Evolutionary conservation across 2,888 invertebrate species (phyloP).

Genomic region (Luperina nickerlii): DNA sequence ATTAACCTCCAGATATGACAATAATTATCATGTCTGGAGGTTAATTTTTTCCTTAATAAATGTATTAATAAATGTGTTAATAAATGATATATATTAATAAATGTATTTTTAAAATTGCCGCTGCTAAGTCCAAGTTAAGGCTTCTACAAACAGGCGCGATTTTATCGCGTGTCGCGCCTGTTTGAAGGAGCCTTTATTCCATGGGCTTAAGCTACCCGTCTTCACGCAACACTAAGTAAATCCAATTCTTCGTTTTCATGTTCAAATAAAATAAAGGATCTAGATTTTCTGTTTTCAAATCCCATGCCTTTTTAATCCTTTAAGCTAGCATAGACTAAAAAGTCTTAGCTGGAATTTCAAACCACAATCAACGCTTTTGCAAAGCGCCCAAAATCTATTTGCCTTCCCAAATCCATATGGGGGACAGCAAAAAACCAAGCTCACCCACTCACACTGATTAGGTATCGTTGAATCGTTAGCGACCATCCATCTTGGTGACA

Average conservation of each 20-base stretch:
- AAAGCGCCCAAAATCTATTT: constrained; percentile 40
- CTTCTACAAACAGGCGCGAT: no score
- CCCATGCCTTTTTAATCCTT: neutral
- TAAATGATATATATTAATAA: neutral
- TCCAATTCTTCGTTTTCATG: neutral
- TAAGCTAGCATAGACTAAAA: constrained; percentile 20
- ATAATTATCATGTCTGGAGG: no score
- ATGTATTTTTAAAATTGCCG: neutral
- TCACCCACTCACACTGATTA: constrained; percentile 73
- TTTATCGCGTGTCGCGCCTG: no score
- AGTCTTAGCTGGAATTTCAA: constrained; percentile 15
- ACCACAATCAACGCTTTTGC: constrained; percentile 27
- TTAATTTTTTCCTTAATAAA: no score
- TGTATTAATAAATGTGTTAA: no score
- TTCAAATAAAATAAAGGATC: neutral
- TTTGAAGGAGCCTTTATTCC: neutral
- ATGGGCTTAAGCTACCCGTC: neutral
- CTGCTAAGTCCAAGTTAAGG: neutral
- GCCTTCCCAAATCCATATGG: constrained; percentile 56
- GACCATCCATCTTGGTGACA: constrained; percentile 78
- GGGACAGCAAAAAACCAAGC: constrained; percentile 60
- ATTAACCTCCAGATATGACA: neutral
- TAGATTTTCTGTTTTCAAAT: constrained; percentile 2
- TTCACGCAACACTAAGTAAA: neutral
- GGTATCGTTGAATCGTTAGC: constrained; percentile 72